These are phyloP conservation scores for Heliconius eleuchia DNA, from an alignment of 1,140 invertebrate species.

Conservation along the genomic window DNA sequence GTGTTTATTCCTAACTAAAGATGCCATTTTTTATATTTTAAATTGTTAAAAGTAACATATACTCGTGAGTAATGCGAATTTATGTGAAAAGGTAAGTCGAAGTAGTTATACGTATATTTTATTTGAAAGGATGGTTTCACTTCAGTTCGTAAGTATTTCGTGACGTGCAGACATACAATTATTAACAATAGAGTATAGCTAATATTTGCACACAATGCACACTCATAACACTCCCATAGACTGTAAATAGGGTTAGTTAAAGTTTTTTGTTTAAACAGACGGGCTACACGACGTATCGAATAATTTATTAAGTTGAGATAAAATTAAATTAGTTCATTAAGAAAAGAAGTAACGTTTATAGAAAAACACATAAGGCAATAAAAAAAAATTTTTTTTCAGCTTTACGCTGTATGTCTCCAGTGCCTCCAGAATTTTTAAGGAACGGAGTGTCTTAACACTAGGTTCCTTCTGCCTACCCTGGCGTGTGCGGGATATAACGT, in stretches of 20 bases:
- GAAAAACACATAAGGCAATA: no score
- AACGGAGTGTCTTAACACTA: no score
- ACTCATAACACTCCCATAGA: conserved; percentile 8
- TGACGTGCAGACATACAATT: background rate
- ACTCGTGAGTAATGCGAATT: background rate
- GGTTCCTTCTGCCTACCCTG: no score
- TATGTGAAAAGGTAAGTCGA: background rate
- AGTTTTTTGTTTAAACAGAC: background rate
- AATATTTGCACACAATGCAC: conserved; percentile 16
- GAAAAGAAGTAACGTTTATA: no score
- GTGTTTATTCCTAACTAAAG: background rate
- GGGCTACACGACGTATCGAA: background rate
- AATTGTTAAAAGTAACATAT: background rate
- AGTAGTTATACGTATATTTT: background rate
- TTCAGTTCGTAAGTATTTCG: conserved; percentile 2
- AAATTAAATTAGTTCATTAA: background rate
- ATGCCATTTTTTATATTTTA: background rate
- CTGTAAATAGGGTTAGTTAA: conserved; percentile 6
- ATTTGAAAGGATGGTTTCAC: background rate
- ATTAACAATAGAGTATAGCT: conserved; percentile 13
- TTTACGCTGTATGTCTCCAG: no score
- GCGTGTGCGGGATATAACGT: no score
- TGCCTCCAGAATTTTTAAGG: no score
- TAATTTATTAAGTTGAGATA: background rate
- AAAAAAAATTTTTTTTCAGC: no score